These are phyloP conservation scores for Tetragonula clypearis DNA, from an alignment of 1,140 invertebrate genomes.

Conservation along the genomic window DNA sequence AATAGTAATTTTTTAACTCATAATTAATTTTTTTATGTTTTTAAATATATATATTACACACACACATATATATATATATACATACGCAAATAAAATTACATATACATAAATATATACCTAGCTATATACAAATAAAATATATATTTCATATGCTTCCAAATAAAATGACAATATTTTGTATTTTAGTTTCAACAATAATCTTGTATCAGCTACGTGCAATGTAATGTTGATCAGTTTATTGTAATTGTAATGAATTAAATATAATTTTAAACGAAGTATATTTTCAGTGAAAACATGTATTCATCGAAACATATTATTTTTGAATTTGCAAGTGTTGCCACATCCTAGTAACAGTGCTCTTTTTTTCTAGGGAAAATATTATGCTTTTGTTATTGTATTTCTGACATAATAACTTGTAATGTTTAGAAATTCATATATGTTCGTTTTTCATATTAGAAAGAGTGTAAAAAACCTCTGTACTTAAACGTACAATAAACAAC, in stretches of 20 bases:
- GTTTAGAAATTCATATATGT: not conserved
- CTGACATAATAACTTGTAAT: not conserved
- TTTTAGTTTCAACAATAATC: not conserved
- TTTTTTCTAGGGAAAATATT: slow-evolving; percentile 6
- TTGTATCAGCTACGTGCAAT: not conserved
- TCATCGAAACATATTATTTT: not conserved
- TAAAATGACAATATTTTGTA: not conserved
- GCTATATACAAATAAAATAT: too few species aligned
- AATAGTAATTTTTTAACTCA: not conserved
- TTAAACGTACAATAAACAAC: not conserved
- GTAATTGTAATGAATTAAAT: not conserved
- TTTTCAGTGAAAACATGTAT: not conserved
- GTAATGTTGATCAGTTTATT: not conserved
- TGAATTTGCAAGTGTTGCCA: not conserved
- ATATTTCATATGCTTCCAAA: not conserved
- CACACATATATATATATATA: too few species aligned
- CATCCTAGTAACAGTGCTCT: not conserved
- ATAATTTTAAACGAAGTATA: not conserved
- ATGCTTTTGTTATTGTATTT: slow-evolving; percentile 15
- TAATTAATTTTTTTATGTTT: not conserved
- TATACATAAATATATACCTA: too few species aligned
- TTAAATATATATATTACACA: not conserved
- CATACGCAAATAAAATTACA: too few species aligned
- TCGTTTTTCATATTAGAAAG: not conserved
- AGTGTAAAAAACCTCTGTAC: not conserved